Base-by-base conservation (phyloP, 2,113 vertebrate species). In the Cyprinodon variegatus region DNA sequence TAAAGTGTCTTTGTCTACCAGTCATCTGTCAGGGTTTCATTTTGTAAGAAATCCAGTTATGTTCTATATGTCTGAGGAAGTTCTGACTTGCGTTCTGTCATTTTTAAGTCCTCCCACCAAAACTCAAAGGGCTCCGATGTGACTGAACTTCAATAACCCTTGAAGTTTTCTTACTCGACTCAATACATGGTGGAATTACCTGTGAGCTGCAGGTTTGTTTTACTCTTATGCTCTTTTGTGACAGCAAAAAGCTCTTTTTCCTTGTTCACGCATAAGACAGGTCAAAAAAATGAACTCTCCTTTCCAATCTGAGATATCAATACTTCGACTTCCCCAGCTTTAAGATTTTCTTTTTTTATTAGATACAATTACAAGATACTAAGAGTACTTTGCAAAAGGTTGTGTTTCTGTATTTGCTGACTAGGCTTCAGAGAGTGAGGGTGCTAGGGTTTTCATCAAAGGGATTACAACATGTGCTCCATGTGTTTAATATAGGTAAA, bases 21-120 rank as follows among this genome's bases (percentile, higher is more conserved):
- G 17, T 7, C 15, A 53, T 8, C 50, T 17, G 50, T n/a, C n/a
- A 9, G 20, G 20, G 20, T 57, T 57, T 20, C 8, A 9, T 57
- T n/a, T n/a, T 20, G 50, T n/a, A 57, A 7, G 0, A 20, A 57
- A 57, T 57, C 50, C 20, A 10, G 43, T 45, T 45, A 45, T 45
- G 9, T 45, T 7, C 43, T 45, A 10, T 12, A 62, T 13, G 29
- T 62, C 8, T 62, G 61, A 61, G 36, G 13, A 37, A 13, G 4
- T 61, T n/a, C 17, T 8, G 17, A 61, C 29, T 61, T 13, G 22
- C 60, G 36, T 1, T 14, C 36, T 38, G 60, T 15, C 15, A 4
- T 38, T 65, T 65, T 65, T 17, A 40, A 41, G 29, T 45, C 40
- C 64, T 65, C 61, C 61, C 64, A 65, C 64, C 2, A 65, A 65